phyloP scores from a whole-genome alignment of 2,888 invertebrate genomes.

The Caenorhabditis sp. region DNA sequence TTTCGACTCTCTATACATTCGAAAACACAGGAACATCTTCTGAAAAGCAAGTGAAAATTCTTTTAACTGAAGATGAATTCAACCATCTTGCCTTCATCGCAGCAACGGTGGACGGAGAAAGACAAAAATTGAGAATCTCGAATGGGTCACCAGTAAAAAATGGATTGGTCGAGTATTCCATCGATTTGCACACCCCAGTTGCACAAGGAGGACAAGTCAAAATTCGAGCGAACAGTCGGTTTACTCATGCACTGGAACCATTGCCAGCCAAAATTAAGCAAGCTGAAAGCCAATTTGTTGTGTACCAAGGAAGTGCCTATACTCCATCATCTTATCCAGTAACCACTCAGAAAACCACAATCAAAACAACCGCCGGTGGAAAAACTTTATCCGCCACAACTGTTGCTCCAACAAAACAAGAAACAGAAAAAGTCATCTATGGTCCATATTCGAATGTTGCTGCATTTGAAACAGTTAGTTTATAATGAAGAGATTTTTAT shows the following conservation, averaged over 20 bases:
- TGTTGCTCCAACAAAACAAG: conserved; percentile 80
- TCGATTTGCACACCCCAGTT: conserved; percentile 55
- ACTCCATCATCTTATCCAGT: conserved; percentile 85
- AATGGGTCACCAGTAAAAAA: conserved; percentile 20
- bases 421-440: conserved; percentile 84
- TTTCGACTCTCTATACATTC: conserved; percentile 47
- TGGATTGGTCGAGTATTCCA: conserved; percentile 44
- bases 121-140: conserved; percentile 40
- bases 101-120: conserved; percentile 46
- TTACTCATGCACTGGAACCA: conserved; percentile 81
- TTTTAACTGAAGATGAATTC: conserved; percentile 52
- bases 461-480: conserved; percentile 72
- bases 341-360: conserved; percentile 82
- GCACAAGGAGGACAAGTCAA: conserved; percentile 54
- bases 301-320: conserved; percentile 85
- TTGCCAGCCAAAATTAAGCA: conserved; percentile 89
- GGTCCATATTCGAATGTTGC: conserved; percentile 85
- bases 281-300: conserved; percentile 90
- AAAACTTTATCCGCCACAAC: conserved; percentile 43
- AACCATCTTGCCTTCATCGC: conserved; percentile 51
- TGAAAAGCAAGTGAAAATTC: conserved; percentile 50
- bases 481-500: too few species aligned
- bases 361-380: conserved; percentile 73
- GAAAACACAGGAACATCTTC: conserved; percentile 57
- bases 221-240: conserved; percentile 78